Percentiles rank a stretch among this genome's conserved stretches.
These are phyloP conservation scores for Koerneria pararmatus DNA, from an alignment of 2,888 invertebrate genomes.

Conservation along the genomic window DNA sequence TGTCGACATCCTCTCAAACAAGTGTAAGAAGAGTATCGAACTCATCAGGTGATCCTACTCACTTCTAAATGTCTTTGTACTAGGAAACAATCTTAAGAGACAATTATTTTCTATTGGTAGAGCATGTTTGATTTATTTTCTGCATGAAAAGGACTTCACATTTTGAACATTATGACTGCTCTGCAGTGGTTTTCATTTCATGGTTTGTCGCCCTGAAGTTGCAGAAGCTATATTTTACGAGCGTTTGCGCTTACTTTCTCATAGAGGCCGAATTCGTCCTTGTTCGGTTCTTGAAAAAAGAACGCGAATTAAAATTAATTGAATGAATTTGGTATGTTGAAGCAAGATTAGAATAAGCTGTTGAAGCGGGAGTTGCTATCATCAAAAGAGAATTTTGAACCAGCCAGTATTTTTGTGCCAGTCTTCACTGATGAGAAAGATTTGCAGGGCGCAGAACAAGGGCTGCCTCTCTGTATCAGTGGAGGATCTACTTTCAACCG, in stretches of 20 bases:
- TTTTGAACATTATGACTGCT: background rate
- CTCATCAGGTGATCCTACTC: slow-evolving; percentile 40
- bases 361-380: too few species aligned
- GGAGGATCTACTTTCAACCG: slow-evolving; percentile 41
- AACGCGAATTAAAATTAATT: too few species aligned
- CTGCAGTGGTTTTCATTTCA: background rate
- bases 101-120: background rate
- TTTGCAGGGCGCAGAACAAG: slow-evolving; percentile 40
- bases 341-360: too few species aligned
- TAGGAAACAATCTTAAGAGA: background rate
- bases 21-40: slow-evolving; percentile 57
- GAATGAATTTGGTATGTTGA: too few species aligned
- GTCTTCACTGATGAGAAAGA: too few species aligned
- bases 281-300: too few species aligned
- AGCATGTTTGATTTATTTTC: background rate
- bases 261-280: too few species aligned
- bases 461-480: slow-evolving; percentile 47
- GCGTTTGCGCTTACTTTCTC: too few species aligned
- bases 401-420: too few species aligned
- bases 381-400: too few species aligned
- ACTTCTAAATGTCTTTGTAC: background rate
- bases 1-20: slow-evolving; percentile 54
- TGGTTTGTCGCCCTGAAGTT: too few species aligned
- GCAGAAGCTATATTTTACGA: too few species aligned
- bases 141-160: background rate